Evolutionary conservation across 2,797 vertebrate species (phyloP), one percentile per base, ranked within the genome.

Genomic region (Cetoscarus ocellatus): DNA sequence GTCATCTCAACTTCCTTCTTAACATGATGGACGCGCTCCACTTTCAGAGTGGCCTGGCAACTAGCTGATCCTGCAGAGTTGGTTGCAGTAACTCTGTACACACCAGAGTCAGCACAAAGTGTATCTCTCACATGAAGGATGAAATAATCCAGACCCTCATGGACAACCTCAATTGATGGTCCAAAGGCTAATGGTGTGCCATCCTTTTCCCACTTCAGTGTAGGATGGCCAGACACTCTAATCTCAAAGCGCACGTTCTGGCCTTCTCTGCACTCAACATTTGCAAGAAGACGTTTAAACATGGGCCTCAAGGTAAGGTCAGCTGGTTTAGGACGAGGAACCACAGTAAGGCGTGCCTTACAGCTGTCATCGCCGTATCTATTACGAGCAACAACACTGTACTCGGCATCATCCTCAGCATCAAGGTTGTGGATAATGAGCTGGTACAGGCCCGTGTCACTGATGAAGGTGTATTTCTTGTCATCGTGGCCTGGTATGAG

Each of bases 111-210:
- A 87, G 97, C 98, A 42, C 96, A 94, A 27, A 99, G 93, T 64
- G 98, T 98, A 74, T 97, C 98, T 90, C 88, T 96, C 62, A 99
- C 95, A 70, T 98, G 96, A 77, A 99, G 94, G 62, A 97, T 97
- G 86, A 94, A 99, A 81, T 99, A 99, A 92, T 99, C 98, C 86
- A 99, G 93, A 77, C 98, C 98, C 92, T 99, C 98, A 6, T 99
- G 97, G 75, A 99, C 92, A 84, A 99, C 91, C 88, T 99, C 97
- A 87, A 99, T 96, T 77, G 97, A 96, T 57, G 97, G 96, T 83
- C 97, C 97, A 10, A 97, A 96, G 67, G 97, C 93, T 45, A 99
- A 88, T 62, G 96, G 95, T 18, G 94, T 95, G 48, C 96, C 98
- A 73, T 99, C 97, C 89, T 99, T 99, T 88, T 99, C 98, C 98